Evolutionary conservation across 2,797 vertebrate species (phyloP), one percentile per base, ranked within the genome.

Genomic region (Mallotus villosus): DNA sequence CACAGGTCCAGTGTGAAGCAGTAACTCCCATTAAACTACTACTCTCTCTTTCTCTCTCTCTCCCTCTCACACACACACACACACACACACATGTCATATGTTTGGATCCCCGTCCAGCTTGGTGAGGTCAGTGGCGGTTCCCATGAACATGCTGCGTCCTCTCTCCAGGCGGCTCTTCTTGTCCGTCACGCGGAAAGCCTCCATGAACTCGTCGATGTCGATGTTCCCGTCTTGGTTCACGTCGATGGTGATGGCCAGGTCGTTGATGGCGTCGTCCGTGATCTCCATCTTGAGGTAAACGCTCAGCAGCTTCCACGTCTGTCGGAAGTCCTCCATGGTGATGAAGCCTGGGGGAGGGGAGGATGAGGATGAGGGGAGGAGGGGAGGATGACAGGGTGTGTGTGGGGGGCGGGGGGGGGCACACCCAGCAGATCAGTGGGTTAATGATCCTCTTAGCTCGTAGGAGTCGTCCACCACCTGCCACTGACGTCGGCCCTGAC

Each of bases 121-220:
- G 66, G 83, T 81, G 75, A 91, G 88, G 81, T 91, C 86, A 0
- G 67, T 46, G 41, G 80, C 67, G 0, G 89, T 90, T 51, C 78
- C 86, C 87, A 90, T 90, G 74, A 91, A 90, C 86, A 92, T 88
- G 85, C 91, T 93, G 70, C 86, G 88, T 0, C 92, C 90, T 27
- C 90, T 77, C 73, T 94, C 92, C 72, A 93, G 78, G 0, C 88
- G 88, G 77, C 89, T 92, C 63, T 94, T 96, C 67, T 94, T 96
- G 81, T 94, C 95, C n/a, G 95, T 94, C 0, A 99, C 93, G 65
- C 96, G 95, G 83, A 99, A 99, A 24, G 97, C 96, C 88, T 99
- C 96, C 80, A 98, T 94, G 90, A 99, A 99, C 87, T 98, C 96
- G 0, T 96, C 96, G 12, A 98, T 98, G 86, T 99, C 97, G 0